These are phyloP conservation scores for Pseudomyrmex gracilis DNA, from an alignment of 1,140 invertebrate genomes.

Conservation along the genomic window DNA sequence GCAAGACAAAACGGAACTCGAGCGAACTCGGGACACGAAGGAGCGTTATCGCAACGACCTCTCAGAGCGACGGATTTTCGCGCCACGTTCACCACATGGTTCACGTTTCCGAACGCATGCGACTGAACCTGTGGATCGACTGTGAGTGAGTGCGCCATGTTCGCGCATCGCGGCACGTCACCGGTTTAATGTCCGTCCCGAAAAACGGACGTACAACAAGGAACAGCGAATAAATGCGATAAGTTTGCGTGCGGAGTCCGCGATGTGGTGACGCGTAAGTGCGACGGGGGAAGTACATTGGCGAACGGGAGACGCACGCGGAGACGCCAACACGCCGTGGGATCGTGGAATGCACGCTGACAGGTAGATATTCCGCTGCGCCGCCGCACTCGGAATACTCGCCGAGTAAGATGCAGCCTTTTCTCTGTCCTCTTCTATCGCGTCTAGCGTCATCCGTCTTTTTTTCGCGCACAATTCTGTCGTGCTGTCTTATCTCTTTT, in stretches of 20 bases:
- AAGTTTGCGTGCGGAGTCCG: neutral
- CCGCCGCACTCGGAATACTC: constrained; percentile 77
- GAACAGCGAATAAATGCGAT: neutral
- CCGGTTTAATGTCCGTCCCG: constrained; percentile 53
- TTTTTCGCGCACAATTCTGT: neutral
- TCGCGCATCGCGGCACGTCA: constrained; percentile 64
- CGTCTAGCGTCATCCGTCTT: neutral
- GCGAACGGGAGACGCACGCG: constrained; percentile 20
- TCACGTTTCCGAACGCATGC: constrained; percentile 19
- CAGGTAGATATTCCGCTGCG: constrained; percentile 77
- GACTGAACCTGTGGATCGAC: constrained; percentile 37
- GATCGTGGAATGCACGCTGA: constrained; percentile 81
- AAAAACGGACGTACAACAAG: neutral
- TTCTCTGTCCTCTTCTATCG: constrained; percentile 32
- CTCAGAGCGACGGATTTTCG: neutral
- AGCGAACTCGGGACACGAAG: neutral
- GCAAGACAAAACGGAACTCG: neutral
- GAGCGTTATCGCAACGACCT: neutral
- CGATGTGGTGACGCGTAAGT: neutral
- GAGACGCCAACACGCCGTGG: constrained; percentile 64
- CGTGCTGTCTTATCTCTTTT: neutral
- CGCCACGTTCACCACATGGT: neutral
- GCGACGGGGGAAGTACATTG: constrained; percentile 8
- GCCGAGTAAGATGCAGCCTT: neutral
- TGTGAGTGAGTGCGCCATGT: constrained; percentile 62